Base-by-base conservation (phyloP, 2,888 invertebrate genomes). In the Agonopterix subpropinquella region DNA sequence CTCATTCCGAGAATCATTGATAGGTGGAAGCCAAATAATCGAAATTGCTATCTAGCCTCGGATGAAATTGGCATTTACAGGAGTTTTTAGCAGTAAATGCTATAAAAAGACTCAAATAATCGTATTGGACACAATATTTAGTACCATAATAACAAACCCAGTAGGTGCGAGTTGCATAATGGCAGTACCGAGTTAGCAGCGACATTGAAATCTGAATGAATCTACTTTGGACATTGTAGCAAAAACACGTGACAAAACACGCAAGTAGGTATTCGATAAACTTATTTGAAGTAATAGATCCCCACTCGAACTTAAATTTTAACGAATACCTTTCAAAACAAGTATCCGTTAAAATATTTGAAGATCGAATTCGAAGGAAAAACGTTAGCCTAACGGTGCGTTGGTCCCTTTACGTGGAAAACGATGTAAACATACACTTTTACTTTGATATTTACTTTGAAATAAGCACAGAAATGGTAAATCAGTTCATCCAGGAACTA, bases 311-410 rank as follows among this genome's bases (percentile, higher is more conserved):
- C 41, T 10, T 13, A 36, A 18, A 43, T 42, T 41, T 42, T 18
- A 39, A 13, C 42, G 9, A 43, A 36, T 41, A 37, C 59, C 68
- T 69, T 76, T 79, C 70, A 71, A 83, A 83, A 76, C 62, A 62
- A 58, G 72, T 80, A 77, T 83, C 87, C 86, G 87, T 87, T 87
- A 86, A 28, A 72, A 77, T 75, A 80, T 85, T 84, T 80, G 75
- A 87, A 84, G 85, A 82, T 80, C 75, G 65, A 84, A 83, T 84
- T 85, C 80, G 84, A 87, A 87, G 82, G 63, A 77, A 80, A 85
- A 77, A 81, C 86, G 86, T 83, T 85, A 78, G 60, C 55, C 57
- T 64, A 77, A 78, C 75, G 74, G 68, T 60, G 61, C 55, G 28
- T 28, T 28, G 28, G 28, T 28, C 28, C 7, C 5, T 28, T 28